Percentiles rank a stretch among this genome's conserved stretches.
phyloP scores from a whole-genome alignment of 2,113 vertebrate species.

The Pituophis catenifer region DNA sequence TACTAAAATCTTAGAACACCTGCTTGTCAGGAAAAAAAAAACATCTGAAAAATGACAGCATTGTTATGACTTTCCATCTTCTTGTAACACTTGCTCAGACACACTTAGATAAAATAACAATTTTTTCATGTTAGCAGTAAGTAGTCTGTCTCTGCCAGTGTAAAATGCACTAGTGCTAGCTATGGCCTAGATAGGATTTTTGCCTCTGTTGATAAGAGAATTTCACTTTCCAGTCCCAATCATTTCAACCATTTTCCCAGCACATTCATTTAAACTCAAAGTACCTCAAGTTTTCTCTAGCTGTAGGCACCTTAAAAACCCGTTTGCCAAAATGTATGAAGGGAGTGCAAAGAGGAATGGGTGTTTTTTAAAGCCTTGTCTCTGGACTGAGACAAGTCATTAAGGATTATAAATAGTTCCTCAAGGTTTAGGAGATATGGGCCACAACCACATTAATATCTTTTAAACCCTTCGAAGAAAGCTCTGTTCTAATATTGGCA shows the following conservation, averaged over 20 bases:
- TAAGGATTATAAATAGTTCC: conserved; percentile 38
- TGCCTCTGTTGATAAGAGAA: neutral
- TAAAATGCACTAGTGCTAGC: neutral
- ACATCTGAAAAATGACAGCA: neutral
- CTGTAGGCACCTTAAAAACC: neutral
- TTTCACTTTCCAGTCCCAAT: neutral
- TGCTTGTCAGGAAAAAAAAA: neutral
- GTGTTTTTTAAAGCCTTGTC: conserved; percentile 8
- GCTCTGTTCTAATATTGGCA: conserved; percentile 2
- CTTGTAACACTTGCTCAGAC: neutral
- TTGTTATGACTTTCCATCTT: neutral
- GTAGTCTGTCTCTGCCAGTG: neutral
- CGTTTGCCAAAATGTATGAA: conserved; percentile 8
- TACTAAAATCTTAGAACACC: neutral
- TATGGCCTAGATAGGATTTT: neutral
- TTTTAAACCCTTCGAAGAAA: conserved; percentile 27
- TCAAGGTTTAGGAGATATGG: conserved; percentile 14
- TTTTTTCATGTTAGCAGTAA: neutral
- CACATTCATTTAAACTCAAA: neutral
- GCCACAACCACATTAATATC: conserved; percentile 18
- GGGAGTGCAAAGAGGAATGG: neutral
- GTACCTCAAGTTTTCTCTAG: neutral
- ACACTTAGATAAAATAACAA: neutral
- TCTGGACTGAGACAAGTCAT: conserved; percentile 27
- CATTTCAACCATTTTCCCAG: neutral